Percentiles rank a stretch among this genome's conserved stretches.
phyloP scores from a whole-genome alignment of 2,888 invertebrate genomes.

The Sesia bembeciformis region DNA sequence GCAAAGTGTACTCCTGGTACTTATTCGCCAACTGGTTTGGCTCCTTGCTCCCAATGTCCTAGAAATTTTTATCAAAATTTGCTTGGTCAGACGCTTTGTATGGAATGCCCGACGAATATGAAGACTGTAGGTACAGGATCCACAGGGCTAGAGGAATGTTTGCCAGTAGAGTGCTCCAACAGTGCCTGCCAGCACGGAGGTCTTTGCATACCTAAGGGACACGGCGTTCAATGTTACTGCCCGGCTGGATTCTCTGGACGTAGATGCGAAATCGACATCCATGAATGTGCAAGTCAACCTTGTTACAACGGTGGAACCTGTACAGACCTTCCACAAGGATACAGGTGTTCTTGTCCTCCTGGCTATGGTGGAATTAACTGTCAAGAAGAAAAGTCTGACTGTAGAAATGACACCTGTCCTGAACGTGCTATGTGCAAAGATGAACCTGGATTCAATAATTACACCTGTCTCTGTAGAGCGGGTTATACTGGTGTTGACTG shows the following conservation, averaged over 20 bases:
- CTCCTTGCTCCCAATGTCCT: slow-evolving; percentile 95
- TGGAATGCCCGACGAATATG: slow-evolving; percentile 93
- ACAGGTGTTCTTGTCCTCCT: slow-evolving; percentile 89
- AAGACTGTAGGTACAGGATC: slow-evolving; percentile 88
- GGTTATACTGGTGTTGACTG: slow-evolving; percentile 96
- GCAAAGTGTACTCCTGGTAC: slow-evolving; percentile 92
- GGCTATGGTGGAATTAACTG: slow-evolving; percentile 96
- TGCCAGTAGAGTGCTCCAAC: slow-evolving; percentile 89
- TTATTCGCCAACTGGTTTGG: slow-evolving; percentile 94
- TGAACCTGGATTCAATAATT: slow-evolving; percentile 90
- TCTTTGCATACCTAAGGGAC: slow-evolving; percentile 90
- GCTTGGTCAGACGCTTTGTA: slow-evolving; percentile 88
- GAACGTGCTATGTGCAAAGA: slow-evolving; percentile 98
- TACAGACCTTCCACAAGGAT: slow-evolving; percentile 93
- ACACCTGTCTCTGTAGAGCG: slow-evolving; percentile 93
- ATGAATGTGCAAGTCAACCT: slow-evolving; percentile 95
- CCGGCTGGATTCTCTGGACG: slow-evolving; percentile 95
- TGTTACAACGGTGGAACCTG: slow-evolving; percentile 96
- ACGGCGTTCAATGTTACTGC: slow-evolving; percentile 92
- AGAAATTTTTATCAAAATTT: slow-evolving; percentile 92
- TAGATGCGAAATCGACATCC: slow-evolving; percentile 94
- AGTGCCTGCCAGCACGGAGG: slow-evolving; percentile 94
- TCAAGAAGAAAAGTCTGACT: slow-evolving; percentile 93
- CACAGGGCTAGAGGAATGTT: slow-evolving; percentile 88
- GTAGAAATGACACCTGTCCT: slow-evolving; percentile 91